A percentile compares a stretch with the other conserved stretches of the same genome.
Conservation (phyloP, 2,888 invertebrate genomes). For the Rhorus exstirpatorius region DNA sequence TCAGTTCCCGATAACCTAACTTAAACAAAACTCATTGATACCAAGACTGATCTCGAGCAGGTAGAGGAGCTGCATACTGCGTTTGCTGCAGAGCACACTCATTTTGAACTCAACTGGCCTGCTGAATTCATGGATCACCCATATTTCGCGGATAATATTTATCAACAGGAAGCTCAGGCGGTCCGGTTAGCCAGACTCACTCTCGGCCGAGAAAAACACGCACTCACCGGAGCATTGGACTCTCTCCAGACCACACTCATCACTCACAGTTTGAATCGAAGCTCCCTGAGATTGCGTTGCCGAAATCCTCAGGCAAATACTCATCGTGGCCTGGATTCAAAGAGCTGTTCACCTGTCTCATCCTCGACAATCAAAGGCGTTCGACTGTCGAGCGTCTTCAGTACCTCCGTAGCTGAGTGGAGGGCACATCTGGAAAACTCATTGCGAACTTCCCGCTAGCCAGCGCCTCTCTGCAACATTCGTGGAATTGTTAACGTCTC, state of each 20-base stretch:
- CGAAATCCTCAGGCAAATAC: neutral
- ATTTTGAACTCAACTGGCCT: conserved; percentile 26
- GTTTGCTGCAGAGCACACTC: neutral
- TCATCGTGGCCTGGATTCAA: neutral
- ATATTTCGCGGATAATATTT: neutral
- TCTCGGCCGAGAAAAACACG: neutral
- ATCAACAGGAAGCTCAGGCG: conserved; percentile 2
- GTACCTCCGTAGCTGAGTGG: conserved; percentile 18
- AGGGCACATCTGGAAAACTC: neutral
- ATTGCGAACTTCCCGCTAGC: conserved; percentile 18
- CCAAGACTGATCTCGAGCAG: neutral
- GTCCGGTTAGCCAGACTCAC: neutral
- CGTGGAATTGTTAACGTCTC: conserved; percentile 25
- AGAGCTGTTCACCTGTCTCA: neutral
- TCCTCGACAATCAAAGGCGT: neutral
- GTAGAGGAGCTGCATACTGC: neutral
- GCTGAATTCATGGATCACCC: neutral
- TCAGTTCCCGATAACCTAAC: no score
- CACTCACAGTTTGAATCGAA: neutral
- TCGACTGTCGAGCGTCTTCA: neutral
- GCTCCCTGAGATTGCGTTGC: neutral
- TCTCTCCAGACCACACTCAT: neutral
- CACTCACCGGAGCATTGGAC: neutral
- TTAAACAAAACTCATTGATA: no score
- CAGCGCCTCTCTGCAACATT: conserved; percentile 41